Percentiles rank a stretch among this genome's conserved stretches.
Conservation (phyloP, 2,888 invertebrate genomes). For the Sesamia inferens region DNA sequence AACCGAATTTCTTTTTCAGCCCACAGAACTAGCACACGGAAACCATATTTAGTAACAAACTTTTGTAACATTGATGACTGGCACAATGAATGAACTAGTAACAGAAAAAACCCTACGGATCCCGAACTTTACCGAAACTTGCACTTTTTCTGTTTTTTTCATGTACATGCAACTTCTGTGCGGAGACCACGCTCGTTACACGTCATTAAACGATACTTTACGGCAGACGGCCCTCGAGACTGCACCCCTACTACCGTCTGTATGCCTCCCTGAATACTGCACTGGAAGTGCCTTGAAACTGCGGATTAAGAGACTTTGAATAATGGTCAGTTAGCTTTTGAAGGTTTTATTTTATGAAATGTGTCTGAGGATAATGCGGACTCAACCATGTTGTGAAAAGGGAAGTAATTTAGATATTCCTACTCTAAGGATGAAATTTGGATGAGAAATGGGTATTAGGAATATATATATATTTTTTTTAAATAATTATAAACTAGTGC, state of each 20-base stretch:
- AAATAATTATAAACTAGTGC: neutral
- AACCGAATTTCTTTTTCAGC: no score
- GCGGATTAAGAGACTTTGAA: slow-evolving; percentile 48
- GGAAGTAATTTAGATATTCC: neutral
- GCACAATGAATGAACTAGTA: neutral
- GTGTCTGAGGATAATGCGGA: neutral
- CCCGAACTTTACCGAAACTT: slow-evolving; percentile 47
- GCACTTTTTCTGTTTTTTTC: slow-evolving; percentile 68
- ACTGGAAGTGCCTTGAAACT: slow-evolving; percentile 72
- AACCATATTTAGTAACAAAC: neutral
- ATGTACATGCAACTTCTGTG: slow-evolving; percentile 78
- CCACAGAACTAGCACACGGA: neutral
- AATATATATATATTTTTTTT: neutral
- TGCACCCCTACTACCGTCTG: slow-evolving; percentile 73
- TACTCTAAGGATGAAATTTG: neutral
- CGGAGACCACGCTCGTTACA: slow-evolving; percentile 87
- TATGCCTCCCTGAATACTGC: slow-evolving; percentile 70
- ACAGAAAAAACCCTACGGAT: slow-evolving; percentile 48
- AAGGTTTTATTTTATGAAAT: slow-evolving; percentile 28
- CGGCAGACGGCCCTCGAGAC: slow-evolving; percentile 90
- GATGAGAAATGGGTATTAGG: neutral
- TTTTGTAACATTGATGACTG: slow-evolving; percentile 5
- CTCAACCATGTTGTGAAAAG: neutral
- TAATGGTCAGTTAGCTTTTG: slow-evolving; percentile 49
- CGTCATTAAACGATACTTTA: slow-evolving; percentile 90